Conservation (phyloP, 2,113 vertebrate genomes). For the Varanus salvator region DNA sequence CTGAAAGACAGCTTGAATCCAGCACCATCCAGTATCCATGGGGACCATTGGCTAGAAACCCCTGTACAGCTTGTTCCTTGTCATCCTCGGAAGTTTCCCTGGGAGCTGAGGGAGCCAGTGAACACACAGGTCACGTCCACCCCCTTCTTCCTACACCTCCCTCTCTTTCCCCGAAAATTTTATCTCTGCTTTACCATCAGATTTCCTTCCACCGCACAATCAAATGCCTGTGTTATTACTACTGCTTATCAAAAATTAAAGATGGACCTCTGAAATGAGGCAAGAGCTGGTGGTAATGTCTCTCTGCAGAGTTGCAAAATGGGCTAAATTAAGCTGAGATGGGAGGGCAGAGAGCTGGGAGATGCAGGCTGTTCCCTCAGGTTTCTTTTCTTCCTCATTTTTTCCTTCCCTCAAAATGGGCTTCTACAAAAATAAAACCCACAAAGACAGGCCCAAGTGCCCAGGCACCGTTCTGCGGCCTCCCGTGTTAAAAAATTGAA, state of each 20-base stretch:
- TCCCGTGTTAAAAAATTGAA: neutral
- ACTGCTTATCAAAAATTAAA: conserved; percentile 38
- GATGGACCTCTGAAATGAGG: neutral
- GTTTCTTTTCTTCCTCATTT: neutral
- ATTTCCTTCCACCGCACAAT: neutral
- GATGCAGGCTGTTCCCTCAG: neutral
- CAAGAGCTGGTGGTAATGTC: neutral
- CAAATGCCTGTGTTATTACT: conserved; percentile 13
- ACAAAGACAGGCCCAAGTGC: conserved; percentile 5
- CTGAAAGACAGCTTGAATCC: neutral
- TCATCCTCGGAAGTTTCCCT: no score
- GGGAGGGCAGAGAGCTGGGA: neutral
- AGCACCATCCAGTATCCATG: no score
- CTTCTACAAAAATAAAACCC: neutral
- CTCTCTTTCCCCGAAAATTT: conserved; percentile 21
- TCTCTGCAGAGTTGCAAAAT: conserved; percentile 36
- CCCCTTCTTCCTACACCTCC: neutral
- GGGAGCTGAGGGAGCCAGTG: neutral
- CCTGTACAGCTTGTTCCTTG: neutral
- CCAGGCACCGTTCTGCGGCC: neutral
- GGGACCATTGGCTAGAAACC: no score
- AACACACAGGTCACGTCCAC: neutral
- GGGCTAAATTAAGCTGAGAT: neutral
- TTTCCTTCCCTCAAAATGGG: neutral
- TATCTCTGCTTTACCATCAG: neutral